These are phyloP conservation scores for Idris sp. DNA, from an alignment of 1,140 invertebrate genomes.

Conservation along the genomic window DNA sequence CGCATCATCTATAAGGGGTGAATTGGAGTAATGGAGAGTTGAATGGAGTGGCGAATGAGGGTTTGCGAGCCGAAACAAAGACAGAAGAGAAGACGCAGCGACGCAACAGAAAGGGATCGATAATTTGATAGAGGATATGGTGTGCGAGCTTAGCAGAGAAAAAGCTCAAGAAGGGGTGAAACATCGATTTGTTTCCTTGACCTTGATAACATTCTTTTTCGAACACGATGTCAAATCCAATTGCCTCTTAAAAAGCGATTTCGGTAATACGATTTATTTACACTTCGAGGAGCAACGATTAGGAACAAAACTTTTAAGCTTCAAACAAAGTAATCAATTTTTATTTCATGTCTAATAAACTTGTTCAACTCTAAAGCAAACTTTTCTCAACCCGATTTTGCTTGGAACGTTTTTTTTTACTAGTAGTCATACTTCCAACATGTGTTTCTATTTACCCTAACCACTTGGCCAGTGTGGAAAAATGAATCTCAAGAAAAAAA, in stretches of 20 bases:
- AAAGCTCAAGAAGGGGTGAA: slow-evolving; percentile 65
- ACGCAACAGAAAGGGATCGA: slow-evolving; percentile 46
- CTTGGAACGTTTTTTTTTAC: too few relatives aligned
- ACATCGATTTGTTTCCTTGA: slow-evolving; percentile 76
- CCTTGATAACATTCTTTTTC: slow-evolving; percentile 69
- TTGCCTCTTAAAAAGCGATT: too few relatives aligned
- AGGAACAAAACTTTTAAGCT: too few relatives aligned
- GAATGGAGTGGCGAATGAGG: slow-evolving; percentile 73
- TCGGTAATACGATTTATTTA: too few relatives aligned
- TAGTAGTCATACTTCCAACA: slow-evolving; percentile 71
- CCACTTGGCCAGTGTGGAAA: slow-evolving; percentile 56
- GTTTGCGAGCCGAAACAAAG: slow-evolving; percentile 65
- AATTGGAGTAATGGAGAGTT: slow-evolving; percentile 71
- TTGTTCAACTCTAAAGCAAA: slow-evolving; percentile 59
- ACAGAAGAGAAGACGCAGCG: slow-evolving; percentile 45
- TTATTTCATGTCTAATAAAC: too few relatives aligned
- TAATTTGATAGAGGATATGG: slow-evolving; percentile 51
- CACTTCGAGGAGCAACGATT: too few relatives aligned
- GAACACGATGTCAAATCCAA: slow-evolving; percentile 19
- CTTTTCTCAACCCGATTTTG: slow-evolving; percentile 70
- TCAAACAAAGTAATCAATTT: too few relatives aligned
- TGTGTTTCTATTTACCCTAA: slow-evolving; percentile 77
- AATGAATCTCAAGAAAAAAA: not conserved
- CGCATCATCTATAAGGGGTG: slow-evolving; percentile 65
- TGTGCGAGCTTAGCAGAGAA: slow-evolving; percentile 50